Percentiles rank a stretch among this genome's conserved stretches.
phyloP scores from a whole-genome alignment of 2,797 vertebrate genomes.

The Liparis tanakae region DNA sequence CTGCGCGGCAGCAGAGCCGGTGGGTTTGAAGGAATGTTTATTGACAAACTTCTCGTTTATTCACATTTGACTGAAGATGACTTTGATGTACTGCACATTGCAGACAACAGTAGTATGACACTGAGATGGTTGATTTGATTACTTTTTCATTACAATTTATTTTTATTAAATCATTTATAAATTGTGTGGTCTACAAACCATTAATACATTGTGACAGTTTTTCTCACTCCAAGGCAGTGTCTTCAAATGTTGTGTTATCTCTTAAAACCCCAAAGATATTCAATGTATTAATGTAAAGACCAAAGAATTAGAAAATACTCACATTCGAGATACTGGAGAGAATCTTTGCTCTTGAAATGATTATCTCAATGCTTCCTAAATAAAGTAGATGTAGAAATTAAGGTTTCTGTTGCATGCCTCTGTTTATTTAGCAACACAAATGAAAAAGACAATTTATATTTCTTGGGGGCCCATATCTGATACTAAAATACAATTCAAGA shows the following conservation, averaged over 20 bases:
- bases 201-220: not conserved
- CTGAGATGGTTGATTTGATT: not conserved
- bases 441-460: not conserved
- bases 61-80: not conserved
- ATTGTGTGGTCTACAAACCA: not conserved
- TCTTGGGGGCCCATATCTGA: too few relatives aligned
- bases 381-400: slow-evolving; percentile 8
- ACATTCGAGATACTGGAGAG: not conserved
- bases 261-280: not conserved
- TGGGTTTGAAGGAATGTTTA: slow-evolving; percentile 26
- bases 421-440: slow-evolving; percentile 13
- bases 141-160: not conserved
- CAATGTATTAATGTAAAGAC: not conserved
- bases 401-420: slow-evolving; percentile 1
- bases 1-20: not conserved
- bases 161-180: not conserved
- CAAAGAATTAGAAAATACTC: not conserved
- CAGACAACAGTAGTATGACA: not conserved
- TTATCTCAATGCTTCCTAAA: not conserved
- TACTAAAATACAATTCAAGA: too few relatives aligned
- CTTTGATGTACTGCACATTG: not conserved
- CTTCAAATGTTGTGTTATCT: not conserved
- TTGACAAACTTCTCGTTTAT: not conserved
- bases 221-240: not conserved
- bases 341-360: not conserved